phyloP scores from a whole-genome alignment of 2,888 invertebrate species.

The Tridacna gigas region DNA sequence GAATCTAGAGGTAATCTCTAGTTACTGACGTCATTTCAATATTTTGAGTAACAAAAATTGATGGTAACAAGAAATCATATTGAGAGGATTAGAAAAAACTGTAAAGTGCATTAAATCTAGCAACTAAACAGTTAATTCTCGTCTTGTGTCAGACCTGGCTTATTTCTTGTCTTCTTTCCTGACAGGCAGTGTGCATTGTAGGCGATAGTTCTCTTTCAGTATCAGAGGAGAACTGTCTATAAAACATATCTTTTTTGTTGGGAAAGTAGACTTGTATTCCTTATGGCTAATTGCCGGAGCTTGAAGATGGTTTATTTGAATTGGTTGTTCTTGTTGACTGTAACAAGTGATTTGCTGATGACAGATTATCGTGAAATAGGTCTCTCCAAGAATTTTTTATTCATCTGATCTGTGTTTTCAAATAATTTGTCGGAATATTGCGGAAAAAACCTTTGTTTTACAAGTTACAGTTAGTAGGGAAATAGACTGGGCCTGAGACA shows the following conservation, averaged over 20 bases:
- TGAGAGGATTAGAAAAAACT: constrained; percentile 15
- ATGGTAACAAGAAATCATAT: constrained; percentile 28
- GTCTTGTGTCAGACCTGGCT: neutral
- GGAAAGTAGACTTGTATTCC: neutral
- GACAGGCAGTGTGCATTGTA: too few species aligned
- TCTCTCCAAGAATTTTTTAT: neutral
- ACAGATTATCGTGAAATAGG: constrained; percentile 13
- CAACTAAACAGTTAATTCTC: neutral
- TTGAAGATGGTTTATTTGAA: neutral
- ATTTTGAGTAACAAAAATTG: constrained; percentile 35
- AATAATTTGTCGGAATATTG: constrained; percentile 20
- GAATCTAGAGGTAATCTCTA: neutral
- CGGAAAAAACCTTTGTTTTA: neutral
- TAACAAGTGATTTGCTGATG: neutral
- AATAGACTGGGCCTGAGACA: constrained; percentile 7
- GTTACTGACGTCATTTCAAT: constrained; percentile 23
- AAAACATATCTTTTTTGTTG: too few species aligned
- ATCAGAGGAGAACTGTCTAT: too few species aligned
- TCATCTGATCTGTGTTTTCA: constrained; percentile 3
- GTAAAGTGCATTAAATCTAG: constrained; percentile 47
- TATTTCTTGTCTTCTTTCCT: too few species aligned
- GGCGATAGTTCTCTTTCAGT: too few species aligned
- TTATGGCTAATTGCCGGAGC: neutral
- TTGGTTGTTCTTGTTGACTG: neutral
- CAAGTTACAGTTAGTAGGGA: constrained; percentile 5